phyloP scores from a whole-genome alignment of 2,797 vertebrate species.

The Crenichthys baileyi region DNA sequence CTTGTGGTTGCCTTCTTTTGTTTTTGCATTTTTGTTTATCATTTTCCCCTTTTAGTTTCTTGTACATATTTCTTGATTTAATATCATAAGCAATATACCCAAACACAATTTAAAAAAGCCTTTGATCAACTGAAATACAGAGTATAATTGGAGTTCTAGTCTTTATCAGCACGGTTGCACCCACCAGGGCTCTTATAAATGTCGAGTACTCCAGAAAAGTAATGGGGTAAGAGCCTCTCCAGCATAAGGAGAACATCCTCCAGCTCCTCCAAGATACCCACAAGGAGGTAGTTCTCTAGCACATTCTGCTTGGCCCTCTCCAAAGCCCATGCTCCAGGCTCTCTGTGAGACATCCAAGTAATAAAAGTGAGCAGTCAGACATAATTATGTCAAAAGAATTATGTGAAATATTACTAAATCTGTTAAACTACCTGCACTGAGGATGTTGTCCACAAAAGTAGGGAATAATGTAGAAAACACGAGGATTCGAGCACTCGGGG shows the following conservation, averaged over 20 bases:
- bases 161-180: neutral
- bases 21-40: neutral
- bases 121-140: neutral
- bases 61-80: neutral
- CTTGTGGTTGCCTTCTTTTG: neutral
- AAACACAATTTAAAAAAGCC: neutral
- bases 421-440: slow-evolving; percentile 89
- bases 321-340: slow-evolving; percentile 97
- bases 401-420: neutral
- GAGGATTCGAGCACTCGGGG: slow-evolving; percentile 97
- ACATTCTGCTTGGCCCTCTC: slow-evolving; percentile 96
- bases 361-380: neutral
- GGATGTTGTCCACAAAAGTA: slow-evolving; percentile 99
- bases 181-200: slow-evolving; percentile 98
- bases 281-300: slow-evolving; percentile 96
- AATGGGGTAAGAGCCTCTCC: slow-evolving; percentile 99
- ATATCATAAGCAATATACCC: neutral
- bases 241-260: slow-evolving; percentile 98
- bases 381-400: neutral
- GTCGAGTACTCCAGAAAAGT: slow-evolving; percentile 93
- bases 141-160: neutral
- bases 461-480: slow-evolving; percentile 97
- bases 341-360: slow-evolving; percentile 75
- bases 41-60: neutral
- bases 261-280: slow-evolving; percentile 96